phyloP scores from a whole-genome alignment of 2,888 invertebrate species.

The Sminthurinus aureus region DNA sequence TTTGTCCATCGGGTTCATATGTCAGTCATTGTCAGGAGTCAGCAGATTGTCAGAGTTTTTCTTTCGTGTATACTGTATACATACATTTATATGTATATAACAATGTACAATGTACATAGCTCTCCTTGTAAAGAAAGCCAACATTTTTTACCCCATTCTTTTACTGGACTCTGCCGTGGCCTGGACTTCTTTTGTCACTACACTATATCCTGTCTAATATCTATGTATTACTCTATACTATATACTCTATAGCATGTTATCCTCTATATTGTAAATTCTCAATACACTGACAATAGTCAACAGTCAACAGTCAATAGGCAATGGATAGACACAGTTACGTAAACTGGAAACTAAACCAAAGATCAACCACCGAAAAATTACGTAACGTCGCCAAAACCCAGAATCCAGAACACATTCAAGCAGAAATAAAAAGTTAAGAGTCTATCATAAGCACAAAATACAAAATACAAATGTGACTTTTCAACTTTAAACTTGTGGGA shows the following conservation, averaged over 20 bases:
- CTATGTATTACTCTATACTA: no score
- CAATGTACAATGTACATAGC: neutral
- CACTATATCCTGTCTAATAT: neutral
- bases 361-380: no score
- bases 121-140: neutral
- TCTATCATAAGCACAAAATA: no score
- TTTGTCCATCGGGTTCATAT: neutral
- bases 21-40: slow-evolving; percentile 35
- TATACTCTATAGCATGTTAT: neutral
- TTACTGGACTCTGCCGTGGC: neutral
- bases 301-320: neutral
- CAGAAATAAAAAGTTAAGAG: neutral
- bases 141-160: neutral
- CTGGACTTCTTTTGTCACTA: neutral
- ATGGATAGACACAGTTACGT: neutral
- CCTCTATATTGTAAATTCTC: neutral
- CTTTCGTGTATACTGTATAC: neutral
- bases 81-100: neutral
- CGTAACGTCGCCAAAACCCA: no score
- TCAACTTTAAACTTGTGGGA: no score
- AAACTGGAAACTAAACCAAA: neutral
- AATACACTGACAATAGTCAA: neutral
- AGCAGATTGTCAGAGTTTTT: slow-evolving; percentile 27
- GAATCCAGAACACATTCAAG: no score
- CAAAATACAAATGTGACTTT: neutral